Evolutionary conservation across 2,113 vertebrate species (phyloP), one percentile per base, ranked within the genome.

Genomic region (Junco hyemalis): DNA sequence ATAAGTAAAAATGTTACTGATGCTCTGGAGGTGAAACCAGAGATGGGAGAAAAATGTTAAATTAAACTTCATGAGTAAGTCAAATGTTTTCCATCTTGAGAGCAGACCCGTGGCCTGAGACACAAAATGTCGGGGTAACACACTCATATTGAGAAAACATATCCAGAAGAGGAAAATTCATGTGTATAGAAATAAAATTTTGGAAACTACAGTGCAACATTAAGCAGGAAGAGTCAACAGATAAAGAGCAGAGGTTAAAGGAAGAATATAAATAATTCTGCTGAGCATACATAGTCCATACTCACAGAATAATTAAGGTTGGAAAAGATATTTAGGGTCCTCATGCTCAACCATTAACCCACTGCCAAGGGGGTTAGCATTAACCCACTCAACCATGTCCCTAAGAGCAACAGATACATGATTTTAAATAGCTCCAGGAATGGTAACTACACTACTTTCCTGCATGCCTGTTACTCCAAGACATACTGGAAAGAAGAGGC

Each of bases 11-110:
- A 56, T 68, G 31, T 68, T 94, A 47, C 38, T 77, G 4, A 73
- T 86, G 59, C 71, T 94, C 72, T 90, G 31, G 36, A 93, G 64
- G 47, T 73, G 35, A 95, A 91, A 78, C 4, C 19, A 71, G 54
- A 82, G 33, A 73, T 80, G 65, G 33, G 15, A 91, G 35, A 19
- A 74, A 88, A 92, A 73, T 38, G 10, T 51, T 88, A 87, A 82
- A 91, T 70, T 72, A 81, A 92, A 53, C 18, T 74, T 92, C 60
- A 81, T 84, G 72, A 40, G n/a, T 64, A 92, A 83, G 73, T 70
- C 19, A 83, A 90, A 63, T n/a, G 26, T 9, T 92, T 93, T 95
- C 86, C 68, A 88, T 60, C 64, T 90, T 93, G 71, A 86, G 44
- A 72, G 26, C 26, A 51, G 5, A 35, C 9, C 71, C 64, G 48